phyloP scores from a whole-genome alignment of 2,888 invertebrate genomes.

The Drosophila neonasuta region DNA sequence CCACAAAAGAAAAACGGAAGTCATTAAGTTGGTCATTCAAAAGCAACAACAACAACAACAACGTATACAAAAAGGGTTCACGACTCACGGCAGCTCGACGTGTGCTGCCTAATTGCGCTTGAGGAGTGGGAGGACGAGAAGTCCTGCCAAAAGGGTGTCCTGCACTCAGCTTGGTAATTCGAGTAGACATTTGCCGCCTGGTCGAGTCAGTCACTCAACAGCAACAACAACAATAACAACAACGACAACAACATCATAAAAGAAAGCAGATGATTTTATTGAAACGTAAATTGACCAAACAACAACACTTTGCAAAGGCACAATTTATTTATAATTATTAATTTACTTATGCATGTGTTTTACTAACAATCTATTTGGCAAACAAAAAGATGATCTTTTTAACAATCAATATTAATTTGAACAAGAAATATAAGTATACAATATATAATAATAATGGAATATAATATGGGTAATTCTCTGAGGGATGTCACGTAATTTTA shows the following conservation, averaged over 20 bases:
- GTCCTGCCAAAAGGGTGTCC: conserved; percentile 10
- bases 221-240: neutral
- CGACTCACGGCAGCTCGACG: conserved; percentile 32
- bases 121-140: conserved; percentile 26
- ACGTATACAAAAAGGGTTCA: conserved; percentile 53
- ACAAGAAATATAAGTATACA: too few species aligned
- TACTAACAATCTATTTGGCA: too few species aligned
- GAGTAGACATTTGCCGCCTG: conserved; percentile 48
- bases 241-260: too few species aligned
- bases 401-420: too few species aligned
- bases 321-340: too few species aligned
- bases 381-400: too few species aligned
- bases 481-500: too few species aligned
- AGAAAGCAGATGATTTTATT: conserved; percentile 31
- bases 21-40: conserved; percentile 60
- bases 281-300: neutral
- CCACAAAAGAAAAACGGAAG: conserved; percentile 53
- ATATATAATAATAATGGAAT: too few species aligned
- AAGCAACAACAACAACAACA: too few species aligned
- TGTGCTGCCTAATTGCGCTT: conserved; percentile 64
- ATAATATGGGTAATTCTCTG: too few species aligned
- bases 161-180: conserved; percentile 45
- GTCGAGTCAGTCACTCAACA: neutral
- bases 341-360: too few species aligned
- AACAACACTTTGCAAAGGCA: neutral